These are phyloP conservation scores for Ceriagrion tenellum DNA, from an alignment of 2,888 invertebrate species.

Conservation along the genomic window DNA sequence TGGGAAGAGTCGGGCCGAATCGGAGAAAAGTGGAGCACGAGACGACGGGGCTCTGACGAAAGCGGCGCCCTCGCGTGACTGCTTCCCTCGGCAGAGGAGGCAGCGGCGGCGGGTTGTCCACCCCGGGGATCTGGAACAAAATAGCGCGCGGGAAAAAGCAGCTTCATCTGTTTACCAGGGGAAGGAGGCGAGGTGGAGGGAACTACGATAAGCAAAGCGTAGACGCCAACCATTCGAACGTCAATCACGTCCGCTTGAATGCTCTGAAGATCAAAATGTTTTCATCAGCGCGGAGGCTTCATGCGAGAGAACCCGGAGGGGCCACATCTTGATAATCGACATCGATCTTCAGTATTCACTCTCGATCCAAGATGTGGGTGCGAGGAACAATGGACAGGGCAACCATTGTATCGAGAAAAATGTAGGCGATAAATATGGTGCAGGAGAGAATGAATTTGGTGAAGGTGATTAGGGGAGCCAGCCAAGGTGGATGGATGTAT, in stretches of 20 bases:
- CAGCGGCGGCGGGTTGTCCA: background rate
- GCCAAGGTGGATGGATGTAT: no score
- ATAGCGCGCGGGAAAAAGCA: conserved; percentile 28
- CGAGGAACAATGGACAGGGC: no score
- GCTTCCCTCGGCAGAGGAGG: background rate
- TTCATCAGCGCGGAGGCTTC: background rate
- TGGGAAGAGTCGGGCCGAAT: background rate
- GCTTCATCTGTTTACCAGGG: conserved; percentile 41
- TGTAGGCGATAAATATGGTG: no score
- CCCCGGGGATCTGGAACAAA: conserved; percentile 40
- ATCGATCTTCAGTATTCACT: no score
- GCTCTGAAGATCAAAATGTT: background rate
- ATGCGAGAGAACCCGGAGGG: no score
- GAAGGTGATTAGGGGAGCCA: no score
- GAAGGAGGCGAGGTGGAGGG: background rate
- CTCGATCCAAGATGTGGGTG: no score
- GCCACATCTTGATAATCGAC: no score
- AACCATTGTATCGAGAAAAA: no score
- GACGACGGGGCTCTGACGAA: conserved; percentile 42
- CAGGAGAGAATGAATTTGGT: no score
- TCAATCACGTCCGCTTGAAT: background rate
- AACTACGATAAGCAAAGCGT: background rate
- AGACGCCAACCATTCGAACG: background rate
- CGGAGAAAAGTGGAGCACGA: conserved; percentile 15
- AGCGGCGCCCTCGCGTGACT: conserved; percentile 51